Conservation (phyloP, 2,888 invertebrate genomes). For the Tipula vernalis region DNA sequence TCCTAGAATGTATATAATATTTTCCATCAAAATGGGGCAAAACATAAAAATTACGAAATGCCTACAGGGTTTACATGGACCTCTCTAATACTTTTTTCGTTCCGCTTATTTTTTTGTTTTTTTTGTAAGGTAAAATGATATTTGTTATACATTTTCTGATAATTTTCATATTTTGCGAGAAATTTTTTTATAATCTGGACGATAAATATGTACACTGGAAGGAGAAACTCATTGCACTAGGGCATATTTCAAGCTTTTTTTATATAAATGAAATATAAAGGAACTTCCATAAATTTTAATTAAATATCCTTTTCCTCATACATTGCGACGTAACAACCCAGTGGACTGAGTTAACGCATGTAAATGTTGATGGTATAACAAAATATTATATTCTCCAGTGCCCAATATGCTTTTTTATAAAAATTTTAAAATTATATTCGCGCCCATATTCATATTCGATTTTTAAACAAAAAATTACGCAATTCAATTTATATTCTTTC, state of each 20-base stretch:
- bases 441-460: neutral
- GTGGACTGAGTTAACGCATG: neutral
- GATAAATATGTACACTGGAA: neutral
- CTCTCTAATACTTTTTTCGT: neutral
- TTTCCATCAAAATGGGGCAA: neutral
- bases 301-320: neutral
- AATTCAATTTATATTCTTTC: neutral
- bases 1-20: neutral
- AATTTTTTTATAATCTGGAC: neutral
- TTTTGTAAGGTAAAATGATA: neutral
- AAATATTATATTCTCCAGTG: neutral
- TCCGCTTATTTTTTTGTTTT: neutral
- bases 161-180: neutral
- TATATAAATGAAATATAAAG: neutral
- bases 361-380: neutral
- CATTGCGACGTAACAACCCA: neutral
- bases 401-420: neutral
- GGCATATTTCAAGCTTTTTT: neutral
- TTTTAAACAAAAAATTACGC: neutral
- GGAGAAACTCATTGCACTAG: neutral
- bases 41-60: neutral
- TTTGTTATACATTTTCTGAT: neutral
- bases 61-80: neutral
- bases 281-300: neutral
- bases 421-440: neutral